Conservation (phyloP, 2,113 vertebrate species). For the Macquaria ambigua region DNA sequence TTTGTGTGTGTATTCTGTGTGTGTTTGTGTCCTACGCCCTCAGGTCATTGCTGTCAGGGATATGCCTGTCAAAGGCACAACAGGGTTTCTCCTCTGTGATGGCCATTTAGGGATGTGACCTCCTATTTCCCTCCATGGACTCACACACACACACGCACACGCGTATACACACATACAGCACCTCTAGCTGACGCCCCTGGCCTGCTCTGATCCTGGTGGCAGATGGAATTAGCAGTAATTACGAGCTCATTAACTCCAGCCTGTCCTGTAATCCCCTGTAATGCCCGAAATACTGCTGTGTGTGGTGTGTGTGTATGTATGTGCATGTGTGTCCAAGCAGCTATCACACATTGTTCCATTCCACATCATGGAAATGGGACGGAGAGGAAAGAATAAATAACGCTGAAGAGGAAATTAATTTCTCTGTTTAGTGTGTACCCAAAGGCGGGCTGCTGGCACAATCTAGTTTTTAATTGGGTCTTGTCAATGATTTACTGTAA, state of each 20-base stretch:
- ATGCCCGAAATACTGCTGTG: constrained; percentile 70
- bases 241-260: constrained; percentile 81
- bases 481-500: constrained; percentile 60
- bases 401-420: constrained; percentile 49
- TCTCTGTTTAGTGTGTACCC: constrained; percentile 33
- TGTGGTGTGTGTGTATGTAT: constrained; percentile 22
- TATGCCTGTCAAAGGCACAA: constrained; percentile 56
- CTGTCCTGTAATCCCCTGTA: constrained; percentile 78
- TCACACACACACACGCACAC: neutral
- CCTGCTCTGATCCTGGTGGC: constrained; percentile 67
- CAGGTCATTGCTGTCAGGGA: constrained; percentile 67
- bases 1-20: neutral
- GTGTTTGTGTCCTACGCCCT: constrained; percentile 56
- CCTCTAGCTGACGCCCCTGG: constrained; percentile 38
- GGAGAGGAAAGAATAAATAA: constrained; percentile 54
- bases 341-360: constrained; percentile 43
- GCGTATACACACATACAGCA: neutral
- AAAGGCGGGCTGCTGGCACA: constrained; percentile 5
- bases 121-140: constrained; percentile 24
- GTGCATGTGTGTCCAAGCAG: constrained; percentile 31
- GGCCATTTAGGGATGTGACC: constrained; percentile 72
- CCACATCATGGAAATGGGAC: constrained; percentile 42
- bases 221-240: constrained; percentile 83
- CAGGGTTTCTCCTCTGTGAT: constrained; percentile 54
- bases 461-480: constrained; percentile 50